Evolutionary conservation across 2,113 vertebrate genomes (phyloP).

Genomic region (Pelobates fuscus): DNA sequence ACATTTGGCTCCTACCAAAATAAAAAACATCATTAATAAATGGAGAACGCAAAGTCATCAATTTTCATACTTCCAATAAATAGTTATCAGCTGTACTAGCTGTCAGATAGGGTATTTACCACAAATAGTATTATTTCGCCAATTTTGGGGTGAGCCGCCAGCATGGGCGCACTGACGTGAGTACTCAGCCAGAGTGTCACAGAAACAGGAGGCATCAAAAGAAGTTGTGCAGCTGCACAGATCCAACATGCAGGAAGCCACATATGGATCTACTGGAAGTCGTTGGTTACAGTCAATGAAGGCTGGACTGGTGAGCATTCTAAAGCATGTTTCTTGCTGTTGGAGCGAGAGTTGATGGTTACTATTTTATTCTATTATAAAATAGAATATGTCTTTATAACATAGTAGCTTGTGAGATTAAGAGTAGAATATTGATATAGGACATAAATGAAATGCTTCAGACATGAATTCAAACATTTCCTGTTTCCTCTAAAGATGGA

Average conservation of each 20-base stretch:
- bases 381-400: no score
- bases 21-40: background rate
- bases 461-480: no score
- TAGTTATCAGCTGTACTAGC: no score
- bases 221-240: conserved; percentile 62
- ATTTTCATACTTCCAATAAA: no score
- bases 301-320: conserved; percentile 56
- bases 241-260: conserved; percentile 63
- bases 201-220: conserved; percentile 60
- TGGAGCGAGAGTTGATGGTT: no score
- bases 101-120: no score
- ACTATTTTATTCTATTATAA: no score
- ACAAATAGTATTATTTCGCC: conserved; percentile 64
- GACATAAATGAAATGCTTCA: no score
- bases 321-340: conserved; percentile 63
- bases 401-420: no score
- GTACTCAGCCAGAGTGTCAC: conserved; percentile 68
- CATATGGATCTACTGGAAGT: conserved; percentile 57
- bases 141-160: conserved; percentile 63
- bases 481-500: no score
- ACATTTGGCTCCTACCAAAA: conserved; percentile 60
- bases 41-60: background rate
- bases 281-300: conserved; percentile 60
- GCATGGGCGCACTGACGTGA: conserved; percentile 71
- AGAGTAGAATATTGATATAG: no score